Evolutionary conservation across 2,888 invertebrate species (phyloP).

Genomic region (Nephrotoma appendiculata): DNA sequence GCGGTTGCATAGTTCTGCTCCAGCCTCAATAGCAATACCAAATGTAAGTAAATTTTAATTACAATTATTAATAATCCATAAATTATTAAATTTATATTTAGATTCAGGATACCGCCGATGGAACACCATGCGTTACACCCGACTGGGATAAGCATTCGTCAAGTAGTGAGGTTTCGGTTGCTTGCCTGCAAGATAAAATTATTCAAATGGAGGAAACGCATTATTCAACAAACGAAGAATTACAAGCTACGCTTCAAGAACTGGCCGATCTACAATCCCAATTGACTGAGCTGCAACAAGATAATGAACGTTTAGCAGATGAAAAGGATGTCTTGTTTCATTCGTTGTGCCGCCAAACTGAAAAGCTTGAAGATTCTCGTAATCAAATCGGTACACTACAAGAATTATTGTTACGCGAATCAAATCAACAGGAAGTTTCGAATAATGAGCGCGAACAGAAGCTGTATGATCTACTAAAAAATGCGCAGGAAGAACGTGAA

Average conservation of each 20-base stretch:
- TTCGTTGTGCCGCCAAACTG: constrained; percentile 82
- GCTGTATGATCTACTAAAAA: constrained; percentile 69
- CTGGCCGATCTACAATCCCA: constrained; percentile 79
- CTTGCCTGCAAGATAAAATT: constrained; percentile 85
- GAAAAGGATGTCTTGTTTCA: constrained; percentile 83
- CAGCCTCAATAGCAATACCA: constrained; percentile 54
- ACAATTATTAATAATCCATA: background rate
- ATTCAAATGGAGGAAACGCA: constrained; percentile 46
- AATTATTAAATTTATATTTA: background rate
- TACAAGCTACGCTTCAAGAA: constrained; percentile 88
- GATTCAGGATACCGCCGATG: constrained; percentile 23
- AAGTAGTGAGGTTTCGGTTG: constrained; percentile 81
- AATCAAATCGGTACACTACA: constrained; percentile 71
- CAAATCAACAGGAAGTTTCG: constrained; percentile 49
- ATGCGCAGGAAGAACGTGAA: constrained; percentile 68
- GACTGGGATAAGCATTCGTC: constrained; percentile 90
- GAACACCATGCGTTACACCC: constrained; percentile 57
- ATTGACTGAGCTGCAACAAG: constrained; percentile 70
- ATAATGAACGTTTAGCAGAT: constrained; percentile 74
- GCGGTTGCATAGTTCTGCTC: constrained; percentile 62
- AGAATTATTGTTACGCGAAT: constrained; percentile 56
- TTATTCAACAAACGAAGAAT: constrained; percentile 74
- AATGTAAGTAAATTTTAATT: constrained; percentile 20
- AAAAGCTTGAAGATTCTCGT: constrained; percentile 76
- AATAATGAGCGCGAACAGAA: constrained; percentile 67